Percentiles rank a stretch among this genome's conserved stretches.
Evolutionary conservation across 2,797 vertebrate genomes (phyloP).

Genomic region (Saxicola maurus): DNA sequence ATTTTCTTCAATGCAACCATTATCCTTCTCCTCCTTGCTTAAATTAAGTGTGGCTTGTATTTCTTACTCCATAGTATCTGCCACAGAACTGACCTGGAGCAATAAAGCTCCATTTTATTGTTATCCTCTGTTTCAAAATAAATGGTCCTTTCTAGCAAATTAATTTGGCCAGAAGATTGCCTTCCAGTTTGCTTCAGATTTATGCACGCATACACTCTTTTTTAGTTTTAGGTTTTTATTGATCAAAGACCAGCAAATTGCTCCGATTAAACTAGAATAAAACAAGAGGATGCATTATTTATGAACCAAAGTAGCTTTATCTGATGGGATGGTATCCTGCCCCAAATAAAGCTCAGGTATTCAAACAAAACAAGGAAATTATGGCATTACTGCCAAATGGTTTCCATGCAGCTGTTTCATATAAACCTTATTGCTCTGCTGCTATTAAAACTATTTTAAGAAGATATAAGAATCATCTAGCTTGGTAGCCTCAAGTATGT

Average conservation of each 20-base stretch:
- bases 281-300: slow-evolving; percentile 10
- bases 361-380: neutral
- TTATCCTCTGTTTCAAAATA: neutral
- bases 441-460: neutral
- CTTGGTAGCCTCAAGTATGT: neutral
- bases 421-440: neutral
- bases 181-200: slow-evolving; percentile 8
- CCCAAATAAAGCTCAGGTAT: neutral
- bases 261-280: slow-evolving; percentile 14
- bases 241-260: slow-evolving; percentile 30
- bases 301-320: neutral
- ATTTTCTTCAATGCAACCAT: neutral
- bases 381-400: neutral
- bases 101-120: neutral
- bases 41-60: neutral
- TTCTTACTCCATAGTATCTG: neutral
- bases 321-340: neutral
- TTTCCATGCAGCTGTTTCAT: neutral
- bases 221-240: slow-evolving; percentile 28
- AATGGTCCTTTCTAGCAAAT: neutral
- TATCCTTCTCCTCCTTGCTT: neutral
- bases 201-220: neutral
- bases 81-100: neutral
- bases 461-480: neutral
- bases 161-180: neutral